Base-by-base conservation (phyloP, 2,113 vertebrate species). In the Tapirus terrestris region DNA sequence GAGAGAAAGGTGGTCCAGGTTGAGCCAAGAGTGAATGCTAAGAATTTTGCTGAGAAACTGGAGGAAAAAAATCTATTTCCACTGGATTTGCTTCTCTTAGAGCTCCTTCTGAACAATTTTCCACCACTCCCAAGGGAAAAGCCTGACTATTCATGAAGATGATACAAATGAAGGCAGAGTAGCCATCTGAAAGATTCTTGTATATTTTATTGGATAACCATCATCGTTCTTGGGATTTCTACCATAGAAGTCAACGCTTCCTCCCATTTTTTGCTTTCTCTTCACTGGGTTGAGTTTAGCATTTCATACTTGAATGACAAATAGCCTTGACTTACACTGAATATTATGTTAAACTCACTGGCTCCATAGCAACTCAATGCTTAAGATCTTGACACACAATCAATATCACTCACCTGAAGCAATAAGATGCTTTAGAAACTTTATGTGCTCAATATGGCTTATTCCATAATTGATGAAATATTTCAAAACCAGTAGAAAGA, bases 381-480 rank as follows among this genome's bases (percentile, higher is more conserved):
- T 56, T 27, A 17, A 65, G 77, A 29, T 29, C 51, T 2, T 72
- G 65, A 81, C 65, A n/a, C 2, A 6, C 0, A 0, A 80, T 60
- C 80, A 67, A 23, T 90, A 67, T 25, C 58, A 8, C 60, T 81
- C 65, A 43, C 8, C 48, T 25, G 65, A 27, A 45, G 73, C 48
- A 3, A 5, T 31, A 16, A 67, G 36, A 10, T 18, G 14, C 39
- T 60, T 58, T 60, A 67, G 27, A 79, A 21, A 16, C 23, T 53
- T 85, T 16, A 43, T 58, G 60, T 53, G 60, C 73, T 81, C 29
- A 12, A 9, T 61, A 6, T 12, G 39, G 48, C 67, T 81, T 75
- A 53, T 27, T 86, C 73, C 21, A 68, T 93, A 93, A 97, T 61
- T 53, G 86, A 86, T 95, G 86, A 36, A 33, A 76, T 12, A 12